Base-by-base conservation (phyloP, 2,888 invertebrate species). In the Diarsia dahlii region DNA sequence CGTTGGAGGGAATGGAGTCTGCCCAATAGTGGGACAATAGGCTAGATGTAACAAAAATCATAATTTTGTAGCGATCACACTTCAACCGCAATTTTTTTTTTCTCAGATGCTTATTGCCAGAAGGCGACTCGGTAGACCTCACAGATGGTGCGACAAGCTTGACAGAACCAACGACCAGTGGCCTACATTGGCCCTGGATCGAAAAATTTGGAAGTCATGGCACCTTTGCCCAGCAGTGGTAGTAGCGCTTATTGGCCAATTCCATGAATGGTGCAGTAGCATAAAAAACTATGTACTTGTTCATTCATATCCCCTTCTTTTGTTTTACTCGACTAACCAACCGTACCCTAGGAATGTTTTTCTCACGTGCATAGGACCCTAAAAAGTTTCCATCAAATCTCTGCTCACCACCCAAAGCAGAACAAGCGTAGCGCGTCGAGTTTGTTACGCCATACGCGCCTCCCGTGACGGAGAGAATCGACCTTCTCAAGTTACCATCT, bases 361-460 rank as follows among this genome's bases (percentile, higher is more conserved):
- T 85, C 79, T 87, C 84, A 88, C 80, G 70, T 86, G 63, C 69
- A 18, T 63, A 79, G 66, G 75, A 81, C 85, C 82, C 77, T 69
- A 78, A 71, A 80, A 74, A 72, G 20, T 79, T 80, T 71, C 48
- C 65, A 76, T 80, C 80, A 71, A 85, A 88, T 76, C 81, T 71
- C 88, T 88, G 86, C 78, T 86, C 87, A 89, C 89, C 88, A 88
- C 87, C 89, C 88, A 90, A 89, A 88, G 89, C 89, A 85, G 88
- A 81, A 84, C 89, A 90, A 93, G 89, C 91, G 92, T 93, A 92
- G 85, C 93, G 92, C 89, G 89, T 89, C 91, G 91, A 87, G 87
- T 86, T 78, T 76, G 92, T 93, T 89, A 92, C 93, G 92, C 93
- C 91, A 92, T 90, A 91, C 89, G 84, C 91, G 92, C 86, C 93